Evolutionary conservation across 1,140 invertebrate species (phyloP), one percentile per base, ranked within the genome.

Genomic region (Odontomachus brunneus): DNA sequence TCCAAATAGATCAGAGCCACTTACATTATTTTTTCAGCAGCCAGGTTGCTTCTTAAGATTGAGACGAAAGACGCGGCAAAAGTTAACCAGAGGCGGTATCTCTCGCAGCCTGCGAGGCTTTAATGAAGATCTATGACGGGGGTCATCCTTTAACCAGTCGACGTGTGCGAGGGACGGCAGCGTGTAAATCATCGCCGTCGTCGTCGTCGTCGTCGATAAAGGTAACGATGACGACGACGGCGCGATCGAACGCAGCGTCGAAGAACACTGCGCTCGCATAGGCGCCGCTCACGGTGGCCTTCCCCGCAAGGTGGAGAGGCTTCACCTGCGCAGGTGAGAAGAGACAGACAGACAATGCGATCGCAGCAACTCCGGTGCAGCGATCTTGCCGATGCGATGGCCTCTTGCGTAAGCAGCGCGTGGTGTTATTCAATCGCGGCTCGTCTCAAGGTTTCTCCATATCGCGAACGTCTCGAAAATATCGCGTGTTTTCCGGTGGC

Each of bases 371-470:
- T 83, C 62, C 86, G 87, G 76, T 88, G 84, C 85, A 87, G 78
- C 88, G 84, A 89, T 88, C 85, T 90, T 89, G 84, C 88, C 82
- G 84, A 84, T 87, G 71, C 84, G 83, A 85, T 80, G 63, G 83
- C 74, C 83, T 89, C 88, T 91, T 91, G 84, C 89, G 86, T 91
- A 91, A 91, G 83, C 26, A 29, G 48, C 67, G 48, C 38, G 73
- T 83, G 83, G 62, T 85, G 89, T 89, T 88, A 86, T 86, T 91
- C 89, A 88, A 89, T 87, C 87, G 86, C 67, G 84, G 24, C 82
- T 4, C 38, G 74, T 82, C 87, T 90, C 90, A 90, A 91, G 90
- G 90, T 90, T 90, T 87, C 76, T 82, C 75, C 60, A 49, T 69
- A 78, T 80, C 80, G 22, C 66, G 63, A 86, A 26, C 80, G 66